A percentile compares a stretch with the other conserved stretches of the same genome.
These are phyloP conservation scores for Balaenoptera acutorostrata DNA, from an alignment of 2,113 vertebrate species.

Conservation along the genomic window DNA sequence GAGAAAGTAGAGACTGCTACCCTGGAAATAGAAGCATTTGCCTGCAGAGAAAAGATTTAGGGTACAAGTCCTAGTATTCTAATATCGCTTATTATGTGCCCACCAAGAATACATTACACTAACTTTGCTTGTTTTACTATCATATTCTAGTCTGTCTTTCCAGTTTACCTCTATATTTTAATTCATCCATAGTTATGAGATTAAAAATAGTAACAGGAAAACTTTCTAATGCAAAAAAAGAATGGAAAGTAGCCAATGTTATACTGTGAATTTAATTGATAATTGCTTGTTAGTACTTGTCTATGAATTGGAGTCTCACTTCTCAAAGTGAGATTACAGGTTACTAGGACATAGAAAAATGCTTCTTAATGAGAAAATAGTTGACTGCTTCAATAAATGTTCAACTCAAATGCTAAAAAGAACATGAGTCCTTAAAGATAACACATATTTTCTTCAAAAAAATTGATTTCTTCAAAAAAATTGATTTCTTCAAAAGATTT, in stretches of 20 bases:
- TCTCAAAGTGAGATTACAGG: not conserved
- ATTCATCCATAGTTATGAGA: not conserved
- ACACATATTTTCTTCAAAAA: not conserved
- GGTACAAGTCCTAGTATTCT: not conserved
- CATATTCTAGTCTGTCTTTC: not conserved
- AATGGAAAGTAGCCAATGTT: not conserved
- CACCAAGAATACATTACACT: not conserved
- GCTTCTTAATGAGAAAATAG: not conserved
- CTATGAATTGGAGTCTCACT: not conserved
- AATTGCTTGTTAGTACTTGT: not conserved
- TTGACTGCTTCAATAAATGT: not conserved
- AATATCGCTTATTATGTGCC: not conserved
- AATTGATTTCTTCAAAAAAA: not conserved
- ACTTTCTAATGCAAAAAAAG: not conserved
- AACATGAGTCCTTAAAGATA: not conserved
- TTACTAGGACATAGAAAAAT: not conserved
- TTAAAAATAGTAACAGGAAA: not conserved
- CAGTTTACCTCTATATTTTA: not conserved
- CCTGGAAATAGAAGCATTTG: not conserved
- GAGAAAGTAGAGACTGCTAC: not conserved
- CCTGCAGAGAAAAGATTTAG: not conserved
- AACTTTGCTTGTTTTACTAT: not conserved
- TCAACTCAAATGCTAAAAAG: not conserved
- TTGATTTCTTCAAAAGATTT: not conserved
- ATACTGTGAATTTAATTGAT: not conserved